Base-by-base conservation (phyloP, 2,888 invertebrate species). In the Amblyjoppa fuscipennis region DNA sequence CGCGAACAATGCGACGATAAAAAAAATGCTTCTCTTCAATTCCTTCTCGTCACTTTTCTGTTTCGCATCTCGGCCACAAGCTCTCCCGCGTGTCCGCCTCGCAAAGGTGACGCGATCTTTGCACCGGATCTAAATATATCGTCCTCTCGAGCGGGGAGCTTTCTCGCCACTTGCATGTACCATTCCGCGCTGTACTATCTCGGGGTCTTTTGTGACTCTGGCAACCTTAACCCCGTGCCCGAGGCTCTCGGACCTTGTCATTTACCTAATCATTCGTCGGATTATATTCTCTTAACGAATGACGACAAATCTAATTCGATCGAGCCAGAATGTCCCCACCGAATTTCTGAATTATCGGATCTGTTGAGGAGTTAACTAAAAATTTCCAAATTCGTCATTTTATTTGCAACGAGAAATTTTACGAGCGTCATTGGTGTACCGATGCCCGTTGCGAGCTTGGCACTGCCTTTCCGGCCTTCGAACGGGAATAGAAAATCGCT, bases 91-190 rank as follows among this genome's bases (percentile, higher is more conserved):
- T 28, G 81, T 49, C 5, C 9, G 64, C 70, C 75, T 70, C 81
- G 81, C 64, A 49, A 81, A 28, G 76, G 81, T 81, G 70, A 70
- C 81, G 70, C 81, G 81, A 76, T 81, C 81, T 76, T 81, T 76
- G 70, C 81, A 82, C 81, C 76, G 53, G 5, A 28, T 81, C 81
- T 81, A 81, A 81, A 81, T 81, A 81, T 81, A 81, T 76, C 70
- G 75, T 16, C 45, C 75, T 49, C 53, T 45, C 49, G 49, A 82
- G 31, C 5, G 41, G 51, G n/a, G 28, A 25, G 34, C 7, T 20
- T 25, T 34, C 11, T 38, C 34, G 16, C 13, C 49, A 16, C 25
- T n/a, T 7, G 45, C 38, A 11, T 68, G 11, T 61, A 31, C 61
- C 45, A 49, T 45, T 74, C 45, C 7, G 45, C 45, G 45, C 16